Evolutionary conservation across 2,113 vertebrate genomes (phyloP).

Genomic region (Chaetodon trifascialis): DNA sequence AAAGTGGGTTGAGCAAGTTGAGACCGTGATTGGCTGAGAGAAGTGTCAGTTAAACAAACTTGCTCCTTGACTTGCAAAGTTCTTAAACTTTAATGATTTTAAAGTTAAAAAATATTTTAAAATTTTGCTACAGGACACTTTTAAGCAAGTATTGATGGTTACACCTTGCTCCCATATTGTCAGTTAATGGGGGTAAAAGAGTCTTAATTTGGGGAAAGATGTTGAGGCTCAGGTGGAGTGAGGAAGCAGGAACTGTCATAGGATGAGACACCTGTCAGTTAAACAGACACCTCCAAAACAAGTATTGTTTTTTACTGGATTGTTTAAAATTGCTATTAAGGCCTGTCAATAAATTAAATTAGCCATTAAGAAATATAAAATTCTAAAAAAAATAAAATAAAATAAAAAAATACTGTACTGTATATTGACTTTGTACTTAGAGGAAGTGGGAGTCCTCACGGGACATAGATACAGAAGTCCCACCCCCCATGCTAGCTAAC

Average conservation of each 20-base stretch:
- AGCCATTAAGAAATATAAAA: neutral
- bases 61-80: neutral
- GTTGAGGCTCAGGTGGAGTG: neutral
- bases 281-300: neutral
- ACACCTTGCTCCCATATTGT: neutral
- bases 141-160: neutral
- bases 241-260: neutral
- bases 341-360: neutral
- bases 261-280: conserved; percentile 2
- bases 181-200: neutral
- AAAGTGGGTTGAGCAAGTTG: neutral
- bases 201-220: too few species aligned
- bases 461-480: neutral
- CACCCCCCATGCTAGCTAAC: neutral
- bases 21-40: neutral
- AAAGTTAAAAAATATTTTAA: neutral
- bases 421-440: neutral
- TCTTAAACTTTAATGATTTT: neutral
- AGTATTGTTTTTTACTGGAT: too few species aligned
- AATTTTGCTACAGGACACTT: neutral
- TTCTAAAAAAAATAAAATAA: neutral
- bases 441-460: neutral
- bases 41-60: neutral
- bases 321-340: neutral
- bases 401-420: neutral